A percentile compares a stretch with the other conserved stretches of the same genome.
These are phyloP conservation scores for Bombus picipes DNA, from an alignment of 1,140 invertebrate genomes.

Conservation along the genomic window DNA sequence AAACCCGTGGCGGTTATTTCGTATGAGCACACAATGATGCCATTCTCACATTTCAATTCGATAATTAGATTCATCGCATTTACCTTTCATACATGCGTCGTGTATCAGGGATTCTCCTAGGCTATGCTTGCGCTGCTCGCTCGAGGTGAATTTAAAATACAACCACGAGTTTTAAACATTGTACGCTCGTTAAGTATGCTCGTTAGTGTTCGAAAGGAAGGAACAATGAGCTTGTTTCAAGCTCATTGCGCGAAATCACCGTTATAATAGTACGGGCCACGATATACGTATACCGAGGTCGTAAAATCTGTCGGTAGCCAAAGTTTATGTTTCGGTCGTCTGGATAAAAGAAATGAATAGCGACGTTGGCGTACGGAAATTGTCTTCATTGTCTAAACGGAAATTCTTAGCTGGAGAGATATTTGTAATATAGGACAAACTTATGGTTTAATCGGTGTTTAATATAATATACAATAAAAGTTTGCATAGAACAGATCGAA, in stretches of 20 bases:
- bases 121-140: not conserved
- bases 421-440: too few species aligned
- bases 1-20: not conserved
- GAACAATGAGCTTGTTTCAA: conserved; percentile 1
- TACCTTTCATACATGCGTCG: not conserved
- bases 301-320: too few species aligned
- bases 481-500: too few species aligned
- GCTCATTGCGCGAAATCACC: not conserved
- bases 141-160: not conserved
- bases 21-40: not conserved
- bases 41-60: conserved; percentile 1
- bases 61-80: conserved; percentile 4
- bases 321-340: too few species aligned
- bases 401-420: too few species aligned
- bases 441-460: too few species aligned
- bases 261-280: not conserved
- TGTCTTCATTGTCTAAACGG: too few species aligned
- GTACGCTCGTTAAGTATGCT: not conserved
- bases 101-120: not conserved
- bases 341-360: too few species aligned
- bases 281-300: too few species aligned
- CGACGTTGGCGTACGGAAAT: too few species aligned
- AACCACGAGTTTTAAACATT: not conserved
- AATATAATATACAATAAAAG: too few species aligned
- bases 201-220: not conserved